These are phyloP conservation scores for Ectemnius lituratus DNA, from an alignment of 2,888 invertebrate genomes.

Conservation along the genomic window DNA sequence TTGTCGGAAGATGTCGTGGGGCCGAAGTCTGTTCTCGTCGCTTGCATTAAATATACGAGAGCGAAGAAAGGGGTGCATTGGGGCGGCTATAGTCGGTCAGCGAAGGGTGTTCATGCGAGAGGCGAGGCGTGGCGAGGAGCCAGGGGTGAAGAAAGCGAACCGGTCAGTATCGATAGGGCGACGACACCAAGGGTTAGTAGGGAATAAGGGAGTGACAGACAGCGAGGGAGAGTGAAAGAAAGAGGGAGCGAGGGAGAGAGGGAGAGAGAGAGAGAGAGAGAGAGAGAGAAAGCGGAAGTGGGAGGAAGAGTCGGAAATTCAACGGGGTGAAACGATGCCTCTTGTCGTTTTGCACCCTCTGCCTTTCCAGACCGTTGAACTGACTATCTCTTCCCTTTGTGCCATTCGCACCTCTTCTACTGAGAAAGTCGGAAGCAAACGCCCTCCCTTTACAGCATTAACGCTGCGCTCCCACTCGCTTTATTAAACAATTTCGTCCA, in stretches of 20 bases:
- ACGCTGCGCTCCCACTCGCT: conserved; percentile 13
- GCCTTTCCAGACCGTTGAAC: conserved; percentile 49
- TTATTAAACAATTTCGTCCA: conserved; percentile 14
- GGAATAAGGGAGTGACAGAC: conserved; percentile 20
- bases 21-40: neutral
- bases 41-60: neutral
- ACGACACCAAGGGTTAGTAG: conserved; percentile 33
- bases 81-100: conserved; percentile 7
- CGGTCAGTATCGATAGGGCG: conserved; percentile 37
- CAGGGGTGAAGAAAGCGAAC: neutral
- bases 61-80: neutral
- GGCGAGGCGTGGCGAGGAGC: conserved; percentile 5
- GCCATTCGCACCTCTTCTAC: conserved; percentile 27
- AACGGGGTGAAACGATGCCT: conserved; percentile 31
- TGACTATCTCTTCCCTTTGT: conserved; percentile 34
- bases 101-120: conserved; percentile 36
- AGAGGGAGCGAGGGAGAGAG: conserved; percentile 20
- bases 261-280: conserved; percentile 15
- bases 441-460: conserved; percentile 21
- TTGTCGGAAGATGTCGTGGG: neutral
- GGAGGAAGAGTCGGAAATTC: conserved; percentile 44
- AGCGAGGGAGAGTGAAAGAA: conserved; percentile 1
- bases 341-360: conserved; percentile 48
- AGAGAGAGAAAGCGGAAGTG: conserved; percentile 17
- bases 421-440: neutral